These are phyloP conservation scores for Myopa testacea DNA, from an alignment of 2,888 invertebrate species.

Conservation along the genomic window DNA sequence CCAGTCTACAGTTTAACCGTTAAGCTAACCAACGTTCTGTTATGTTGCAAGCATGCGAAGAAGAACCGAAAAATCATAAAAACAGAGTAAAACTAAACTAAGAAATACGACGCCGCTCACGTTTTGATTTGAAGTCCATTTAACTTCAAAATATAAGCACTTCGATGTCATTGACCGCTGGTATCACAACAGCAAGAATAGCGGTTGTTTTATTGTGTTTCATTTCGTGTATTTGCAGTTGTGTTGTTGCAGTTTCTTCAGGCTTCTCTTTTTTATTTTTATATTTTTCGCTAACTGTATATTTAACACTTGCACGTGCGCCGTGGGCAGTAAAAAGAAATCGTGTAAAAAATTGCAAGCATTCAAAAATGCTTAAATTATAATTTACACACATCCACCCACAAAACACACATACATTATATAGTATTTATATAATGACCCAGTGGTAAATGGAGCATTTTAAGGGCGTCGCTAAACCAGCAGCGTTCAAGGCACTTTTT, in stretches of 20 bases:
- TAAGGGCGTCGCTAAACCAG: too few species aligned
- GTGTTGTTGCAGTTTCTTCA: neutral
- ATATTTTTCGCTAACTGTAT: neutral
- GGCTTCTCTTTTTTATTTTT: neutral
- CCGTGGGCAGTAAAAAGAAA: conserved; percentile 14
- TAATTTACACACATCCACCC: neutral
- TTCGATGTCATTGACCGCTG: conserved; percentile 13
- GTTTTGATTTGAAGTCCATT: too few species aligned
- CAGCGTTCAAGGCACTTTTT: too few species aligned
- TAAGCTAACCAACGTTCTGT: too few species aligned
- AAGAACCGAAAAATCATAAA: too few species aligned
- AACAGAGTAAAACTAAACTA: too few species aligned
- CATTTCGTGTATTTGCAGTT: too few species aligned
- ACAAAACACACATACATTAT: neutral
- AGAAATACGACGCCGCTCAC: too few species aligned
- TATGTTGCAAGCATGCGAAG: too few species aligned
- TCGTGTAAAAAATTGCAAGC: conserved; percentile 10
- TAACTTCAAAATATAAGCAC: neutral
- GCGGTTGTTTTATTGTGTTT: neutral
- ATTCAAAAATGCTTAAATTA: neutral
- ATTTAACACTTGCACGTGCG: conserved; percentile 17
- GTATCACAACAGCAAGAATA: neutral
- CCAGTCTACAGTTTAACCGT: too few species aligned
- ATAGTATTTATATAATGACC: too few species aligned
- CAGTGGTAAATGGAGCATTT: too few species aligned